A percentile compares a stretch with the other conserved stretches of the same genome.
Evolutionary conservation across 1,140 invertebrate species (phyloP).

Genomic region (Drosophila obscura): DNA sequence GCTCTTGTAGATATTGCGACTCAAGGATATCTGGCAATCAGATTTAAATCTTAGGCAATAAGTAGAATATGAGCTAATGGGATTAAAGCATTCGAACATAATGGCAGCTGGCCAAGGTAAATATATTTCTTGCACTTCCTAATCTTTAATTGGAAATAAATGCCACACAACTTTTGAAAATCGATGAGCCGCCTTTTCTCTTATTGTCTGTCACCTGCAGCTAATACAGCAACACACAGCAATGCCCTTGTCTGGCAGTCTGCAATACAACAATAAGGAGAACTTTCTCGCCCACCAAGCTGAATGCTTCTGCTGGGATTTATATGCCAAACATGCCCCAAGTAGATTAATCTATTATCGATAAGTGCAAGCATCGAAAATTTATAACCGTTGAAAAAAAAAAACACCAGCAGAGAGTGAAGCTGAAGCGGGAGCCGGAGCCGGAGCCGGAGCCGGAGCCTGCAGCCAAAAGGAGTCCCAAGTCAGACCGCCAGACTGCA

Average conservation of each 20-base stretch:
- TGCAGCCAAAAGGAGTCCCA: conserved; percentile 52
- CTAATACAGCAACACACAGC: too few relatives aligned
- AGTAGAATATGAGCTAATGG: too few relatives aligned
- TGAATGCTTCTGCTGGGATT: conserved; percentile 45
- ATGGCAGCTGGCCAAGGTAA: not conserved
- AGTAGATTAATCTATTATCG: conserved; percentile 83
- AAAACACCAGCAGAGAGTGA: conserved; percentile 6
- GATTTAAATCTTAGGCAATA: too few relatives aligned
- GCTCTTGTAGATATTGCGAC: too few relatives aligned
- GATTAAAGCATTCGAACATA: too few relatives aligned
- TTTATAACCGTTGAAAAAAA: conserved; percentile 76
- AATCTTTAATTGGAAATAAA: conserved; percentile 1
- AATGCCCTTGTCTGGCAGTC: too few relatives aligned
- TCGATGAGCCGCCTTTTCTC: too few relatives aligned
- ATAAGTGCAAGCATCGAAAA: conserved; percentile 80
- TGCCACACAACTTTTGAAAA: not conserved
- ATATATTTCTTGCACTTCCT: not conserved
- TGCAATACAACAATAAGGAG: too few relatives aligned
- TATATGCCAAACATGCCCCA: conserved; percentile 77
- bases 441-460: conserved; percentile 12
- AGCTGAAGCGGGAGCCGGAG: not conserved
- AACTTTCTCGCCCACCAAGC: conserved; percentile 21
- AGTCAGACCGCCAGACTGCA: conserved; percentile 74
- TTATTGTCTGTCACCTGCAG: too few relatives aligned
- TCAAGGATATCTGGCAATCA: too few relatives aligned